Percentiles rank a stretch among this genome's conserved stretches.
These are phyloP conservation scores for Spatulosminthurus flaviceps DNA, from an alignment of 2,888 invertebrate genomes.

Conservation along the genomic window DNA sequence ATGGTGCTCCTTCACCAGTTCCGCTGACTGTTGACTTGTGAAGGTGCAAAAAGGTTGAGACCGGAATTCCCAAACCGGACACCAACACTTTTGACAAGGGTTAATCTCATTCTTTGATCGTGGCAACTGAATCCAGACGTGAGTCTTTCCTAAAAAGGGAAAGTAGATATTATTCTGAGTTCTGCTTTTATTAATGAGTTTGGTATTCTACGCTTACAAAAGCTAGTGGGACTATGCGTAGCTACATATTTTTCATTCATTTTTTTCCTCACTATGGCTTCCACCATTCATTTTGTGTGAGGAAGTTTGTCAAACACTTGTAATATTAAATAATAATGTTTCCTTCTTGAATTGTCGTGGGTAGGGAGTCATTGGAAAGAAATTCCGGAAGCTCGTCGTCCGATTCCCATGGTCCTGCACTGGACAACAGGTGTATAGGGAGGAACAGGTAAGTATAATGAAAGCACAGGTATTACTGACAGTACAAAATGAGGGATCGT, in stretches of 20 bases:
- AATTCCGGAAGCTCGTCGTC: slow-evolving; percentile 32
- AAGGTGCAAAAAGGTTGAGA: slow-evolving; percentile 40
- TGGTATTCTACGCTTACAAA: neutral
- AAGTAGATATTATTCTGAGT: neutral
- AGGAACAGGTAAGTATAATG: neutral
- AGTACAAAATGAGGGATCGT: neutral
- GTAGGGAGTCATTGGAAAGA: neutral
- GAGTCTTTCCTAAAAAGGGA: too few relatives aligned
- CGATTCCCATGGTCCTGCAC: slow-evolving; percentile 7
- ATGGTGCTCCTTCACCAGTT: slow-evolving; percentile 13
- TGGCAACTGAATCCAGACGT: slow-evolving; percentile 27
- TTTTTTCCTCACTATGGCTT: neutral
- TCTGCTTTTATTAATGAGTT: neutral
- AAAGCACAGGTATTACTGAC: too few relatives aligned
- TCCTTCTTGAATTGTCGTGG: neutral
- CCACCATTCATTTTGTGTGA: slow-evolving; percentile 15
- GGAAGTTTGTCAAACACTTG: neutral
- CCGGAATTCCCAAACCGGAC: slow-evolving; percentile 38
- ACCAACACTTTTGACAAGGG: slow-evolving; percentile 20
- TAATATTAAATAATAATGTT: slow-evolving; percentile 3
- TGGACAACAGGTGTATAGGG: slow-evolving; percentile 11
- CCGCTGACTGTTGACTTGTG: slow-evolving; percentile 16
- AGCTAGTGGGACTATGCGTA: neutral
- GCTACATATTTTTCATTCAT: slow-evolving; percentile 28
- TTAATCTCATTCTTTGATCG: slow-evolving; percentile 35